Base-by-base conservation (phyloP, 2,113 vertebrate genomes). In the Neodontobutis hainanensis region DNA sequence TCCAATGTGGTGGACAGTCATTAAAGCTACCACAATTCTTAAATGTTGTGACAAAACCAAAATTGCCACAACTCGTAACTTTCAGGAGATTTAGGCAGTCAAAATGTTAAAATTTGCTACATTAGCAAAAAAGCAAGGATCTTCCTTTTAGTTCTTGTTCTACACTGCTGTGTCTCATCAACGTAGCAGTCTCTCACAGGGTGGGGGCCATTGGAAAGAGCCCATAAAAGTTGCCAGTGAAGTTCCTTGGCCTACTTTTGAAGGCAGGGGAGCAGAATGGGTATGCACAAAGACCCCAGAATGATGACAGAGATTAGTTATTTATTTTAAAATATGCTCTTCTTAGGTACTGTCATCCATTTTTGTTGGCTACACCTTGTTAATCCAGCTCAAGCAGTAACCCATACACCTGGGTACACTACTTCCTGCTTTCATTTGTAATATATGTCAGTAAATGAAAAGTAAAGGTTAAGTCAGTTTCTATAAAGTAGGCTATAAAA, bases 161-260 rank as follows among this genome's bases (percentile, higher is more conserved):
- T 15, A 47, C 14, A 61, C 40, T 9, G 8, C 47, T 8, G 15
- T 68, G 15, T 47, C 15, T 14, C 49, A 15, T 57, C 55, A 36
- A 3, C 32, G 35, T 42, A 8, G 38, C 15, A 4, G 46, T 44
- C 32, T 45, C 51, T 70, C 65, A 46, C 38, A 40, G 16, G 48
- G 50, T 36, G 53, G 44, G 43, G 52, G 38, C 72, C 68, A 27
- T 66, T 51, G 75, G 73, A 38, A 14, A 34, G 43, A 42, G 47
- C 65, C 62, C 58, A 78, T 85, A 78, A 74, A 82, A 2, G n/a
- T 2, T 14, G 34, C 34, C 34, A 68, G 49, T 35, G 56, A 36
- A 70, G 59, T 77, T 83, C 64, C 71, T 82, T 50, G 70, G 58
- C 66, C 38, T 61, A 19, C 16, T 61, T 74, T 16, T 4, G n/a